Conservation (phyloP, 2,113 vertebrate genomes). For the Odobenus rosmarus region DNA sequence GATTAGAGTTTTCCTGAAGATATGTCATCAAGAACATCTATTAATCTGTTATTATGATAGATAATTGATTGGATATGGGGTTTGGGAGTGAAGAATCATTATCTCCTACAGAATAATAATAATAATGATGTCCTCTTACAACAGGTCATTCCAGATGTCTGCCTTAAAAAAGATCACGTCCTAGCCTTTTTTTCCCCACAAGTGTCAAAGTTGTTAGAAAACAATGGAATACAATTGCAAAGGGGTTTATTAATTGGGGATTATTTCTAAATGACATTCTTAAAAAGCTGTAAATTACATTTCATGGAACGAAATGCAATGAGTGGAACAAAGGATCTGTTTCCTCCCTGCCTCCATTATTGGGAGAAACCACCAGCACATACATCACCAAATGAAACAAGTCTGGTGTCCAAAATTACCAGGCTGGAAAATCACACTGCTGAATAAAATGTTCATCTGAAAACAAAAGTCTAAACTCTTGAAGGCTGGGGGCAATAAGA, state of each 20-base stretch:
- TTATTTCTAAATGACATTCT: conserved; percentile 20
- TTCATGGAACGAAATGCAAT: not conserved
- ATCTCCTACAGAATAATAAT: not conserved
- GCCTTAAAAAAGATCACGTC: not conserved
- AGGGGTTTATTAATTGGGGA: not conserved
- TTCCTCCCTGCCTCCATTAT: not conserved
- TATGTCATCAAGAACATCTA: not conserved
- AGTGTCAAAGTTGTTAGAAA: not conserved
- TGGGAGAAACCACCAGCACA: not conserved
- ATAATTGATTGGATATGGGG: not conserved
- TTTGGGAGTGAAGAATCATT: not conserved
- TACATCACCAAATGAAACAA: not conserved
- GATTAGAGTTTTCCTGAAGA: not conserved
- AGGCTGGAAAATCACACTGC: not conserved
- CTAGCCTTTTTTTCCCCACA: not conserved
- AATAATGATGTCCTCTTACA: not conserved
- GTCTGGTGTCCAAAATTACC: not conserved
- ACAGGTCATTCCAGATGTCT: not conserved
- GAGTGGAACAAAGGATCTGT: not conserved
- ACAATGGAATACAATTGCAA: conserved; percentile 2
- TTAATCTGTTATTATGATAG: not conserved
- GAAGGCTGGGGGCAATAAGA: not conserved
- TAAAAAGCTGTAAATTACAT: not conserved
- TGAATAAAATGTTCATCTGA: conserved; percentile 20
- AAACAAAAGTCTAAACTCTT: not conserved